A percentile compares a stretch with the other conserved stretches of the same genome.
Evolutionary conservation across 64 coral and sea anemone genomes (phyloP).

Genomic region (Exaiptasia diaphana): DNA sequence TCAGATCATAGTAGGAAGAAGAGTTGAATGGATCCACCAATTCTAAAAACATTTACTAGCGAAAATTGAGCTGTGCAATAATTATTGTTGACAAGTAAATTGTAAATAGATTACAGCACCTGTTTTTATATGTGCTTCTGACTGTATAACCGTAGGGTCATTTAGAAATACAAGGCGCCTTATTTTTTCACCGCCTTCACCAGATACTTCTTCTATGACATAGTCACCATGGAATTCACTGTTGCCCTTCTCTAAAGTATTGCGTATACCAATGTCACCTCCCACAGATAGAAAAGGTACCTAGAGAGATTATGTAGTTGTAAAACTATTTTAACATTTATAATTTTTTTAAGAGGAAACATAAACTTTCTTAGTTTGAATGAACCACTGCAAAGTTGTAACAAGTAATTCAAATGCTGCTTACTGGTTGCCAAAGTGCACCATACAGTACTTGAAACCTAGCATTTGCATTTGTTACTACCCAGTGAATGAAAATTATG

Average conservation of each 20-base stretch:
- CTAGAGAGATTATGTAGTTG: constrained; percentile 11
- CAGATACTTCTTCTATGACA: constrained; percentile 79
- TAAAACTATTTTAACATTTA: background rate
- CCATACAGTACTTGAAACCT: too few species aligned
- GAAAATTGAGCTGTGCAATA: too few species aligned
- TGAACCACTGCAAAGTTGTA: background rate
- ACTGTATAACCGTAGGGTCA: constrained; percentile 73
- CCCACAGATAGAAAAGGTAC: constrained; percentile 81
- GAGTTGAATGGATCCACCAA: too few species aligned
- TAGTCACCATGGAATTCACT: constrained; percentile 61
- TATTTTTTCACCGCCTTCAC: constrained; percentile 62
- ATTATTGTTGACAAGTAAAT: too few species aligned
- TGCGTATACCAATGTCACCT: constrained; percentile 76
- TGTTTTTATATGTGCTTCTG: constrained; percentile 68
- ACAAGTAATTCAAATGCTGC: background rate
- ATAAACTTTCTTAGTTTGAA: background rate
- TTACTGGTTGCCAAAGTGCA: too few species aligned
- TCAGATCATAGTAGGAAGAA: too few species aligned
- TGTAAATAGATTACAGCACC: too few species aligned
- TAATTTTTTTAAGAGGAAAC: background rate
- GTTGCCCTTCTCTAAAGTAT: constrained; percentile 64
- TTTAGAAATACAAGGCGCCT: constrained; percentile 76
- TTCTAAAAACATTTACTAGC: too few species aligned
- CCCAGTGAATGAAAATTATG: too few species aligned
- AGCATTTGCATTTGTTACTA: too few species aligned